A percentile compares a stretch with the other conserved stretches of the same genome.
These are phyloP conservation scores for Syritta pipiens DNA, from an alignment of 2,888 invertebrate genomes.

Conservation along the genomic window DNA sequence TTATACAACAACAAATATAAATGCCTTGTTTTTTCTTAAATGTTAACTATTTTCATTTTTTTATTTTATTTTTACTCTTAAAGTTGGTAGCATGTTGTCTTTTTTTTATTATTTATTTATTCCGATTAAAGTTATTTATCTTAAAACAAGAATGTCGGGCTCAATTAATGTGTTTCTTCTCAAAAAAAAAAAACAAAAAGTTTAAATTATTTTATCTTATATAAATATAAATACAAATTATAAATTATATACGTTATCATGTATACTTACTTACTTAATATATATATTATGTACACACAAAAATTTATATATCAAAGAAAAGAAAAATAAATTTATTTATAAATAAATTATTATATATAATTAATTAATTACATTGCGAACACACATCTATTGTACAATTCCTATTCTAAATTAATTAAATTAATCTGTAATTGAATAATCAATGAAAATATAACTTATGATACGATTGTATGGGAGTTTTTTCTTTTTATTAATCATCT, in stretches of 20 bases:
- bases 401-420: constrained; percentile 24
- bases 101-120: not conserved
- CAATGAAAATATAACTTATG: constrained; percentile 4
- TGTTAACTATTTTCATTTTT: no score
- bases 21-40: constrained; percentile 6
- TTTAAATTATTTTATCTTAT: constrained; percentile 3
- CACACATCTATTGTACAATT: constrained; percentile 45
- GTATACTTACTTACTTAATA: constrained; percentile 6
- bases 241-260: not conserved
- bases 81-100: not conserved
- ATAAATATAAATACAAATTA: not conserved
- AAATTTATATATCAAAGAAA: constrained; percentile 14
- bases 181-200: no score
- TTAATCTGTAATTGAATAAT: constrained; percentile 9
- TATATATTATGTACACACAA: constrained; percentile 37
- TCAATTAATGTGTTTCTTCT: constrained; percentile 8
- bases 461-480: not conserved
- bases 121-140: not conserved
- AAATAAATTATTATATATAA: constrained; percentile 26
- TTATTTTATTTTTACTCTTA: constrained; percentile 1
- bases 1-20: no score
- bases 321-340: constrained; percentile 36
- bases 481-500: no score
- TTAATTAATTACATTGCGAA: constrained; percentile 11
- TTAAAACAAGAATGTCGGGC: not conserved